Base-by-base conservation (phyloP, 1,140 invertebrate genomes). In the Temnothorax longispinosus region DNA sequence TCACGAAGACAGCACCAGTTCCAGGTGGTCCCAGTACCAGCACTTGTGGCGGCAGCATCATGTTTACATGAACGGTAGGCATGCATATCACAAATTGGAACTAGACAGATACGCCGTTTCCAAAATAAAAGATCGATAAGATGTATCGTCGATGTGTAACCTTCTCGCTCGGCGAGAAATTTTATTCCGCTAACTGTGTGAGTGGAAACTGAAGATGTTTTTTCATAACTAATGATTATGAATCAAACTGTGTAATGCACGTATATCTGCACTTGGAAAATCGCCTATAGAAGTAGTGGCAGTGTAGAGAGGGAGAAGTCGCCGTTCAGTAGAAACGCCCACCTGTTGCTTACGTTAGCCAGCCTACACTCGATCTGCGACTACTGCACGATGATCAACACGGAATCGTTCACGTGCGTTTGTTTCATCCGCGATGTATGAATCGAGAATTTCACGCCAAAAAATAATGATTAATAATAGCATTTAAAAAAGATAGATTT, bases 11-110 rank as follows among this genome's bases (percentile, higher is more conserved):
- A 95, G 95, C 88, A 95, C 94, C 50, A 95, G 94, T 81, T 94
- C 95, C 6, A 88, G 96, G 47, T 96, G 96, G 96, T 95, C 92
- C 18, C 96, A 96, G 91, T 96, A 96, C 86, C 96, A 96, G 64
- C 96, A 96, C 76, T 93, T 96, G 0, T 96, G 96, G 96, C 87
- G 96, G 54, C 96, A 96, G 88, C 96, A 96, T 82, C 96, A 96
- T 74, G 95, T 96, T 90, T 96, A 96, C 87, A 95, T 96, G 81
- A 96, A 96, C 91, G 96, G 96, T 96, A 95, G 88, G 90, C 69
- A 50, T 6, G 54, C 27, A 18, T 32, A 74, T 74, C 27, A 7
- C 74, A 27, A 18, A 4, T n/a, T 27, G 6, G 27, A 35, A n/a
- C 15, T 44, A 77, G 21, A 77, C 41, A 64, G 56, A 78, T 35